Conservation (phyloP, 1,140 invertebrate genomes). For the Aricia agestis region DNA sequence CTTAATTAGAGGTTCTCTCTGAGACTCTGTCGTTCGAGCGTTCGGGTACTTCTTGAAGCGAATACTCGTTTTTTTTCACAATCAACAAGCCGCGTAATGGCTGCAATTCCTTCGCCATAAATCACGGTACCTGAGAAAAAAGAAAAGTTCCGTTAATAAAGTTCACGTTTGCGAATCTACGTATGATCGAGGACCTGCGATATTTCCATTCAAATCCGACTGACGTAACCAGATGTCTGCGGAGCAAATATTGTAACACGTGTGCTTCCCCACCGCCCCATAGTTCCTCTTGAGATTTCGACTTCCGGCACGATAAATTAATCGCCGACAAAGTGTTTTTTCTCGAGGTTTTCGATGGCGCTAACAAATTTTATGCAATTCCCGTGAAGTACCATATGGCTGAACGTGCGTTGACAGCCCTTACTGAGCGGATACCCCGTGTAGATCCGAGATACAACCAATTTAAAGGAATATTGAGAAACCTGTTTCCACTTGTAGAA, state of each 20-base stretch:
- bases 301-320: constrained; percentile 72
- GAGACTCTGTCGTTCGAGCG: constrained; percentile 58
- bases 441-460: constrained; percentile 37
- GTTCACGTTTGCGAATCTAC: constrained; percentile 20
- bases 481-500: constrained; percentile 56
- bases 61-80: constrained; percentile 70
- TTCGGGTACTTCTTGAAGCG: constrained; percentile 54
- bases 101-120: constrained; percentile 67
- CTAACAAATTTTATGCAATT: constrained; percentile 40
- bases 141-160: constrained; percentile 40
- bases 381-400: constrained; percentile 46
- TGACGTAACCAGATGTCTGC: constrained; percentile 64
- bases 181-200: constrained; percentile 8
- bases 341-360: constrained; percentile 47
- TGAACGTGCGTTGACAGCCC: constrained; percentile 33
- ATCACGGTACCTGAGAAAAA: constrained; percentile 57
- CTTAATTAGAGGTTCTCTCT: constrained; percentile 71
- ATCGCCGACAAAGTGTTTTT: constrained; percentile 56
- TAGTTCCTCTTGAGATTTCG: constrained; percentile 73
- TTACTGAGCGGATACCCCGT: constrained; percentile 54
- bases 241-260: constrained; percentile 75
- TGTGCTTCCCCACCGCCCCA: constrained; percentile 63
- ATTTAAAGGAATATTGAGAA: constrained; percentile 17
- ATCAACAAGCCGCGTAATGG: constrained; percentile 63
- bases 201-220: constrained; percentile 47